Base-by-base conservation (phyloP, 2,113 vertebrate genomes). In the Boulengeromyrus knoepffleri region DNA sequence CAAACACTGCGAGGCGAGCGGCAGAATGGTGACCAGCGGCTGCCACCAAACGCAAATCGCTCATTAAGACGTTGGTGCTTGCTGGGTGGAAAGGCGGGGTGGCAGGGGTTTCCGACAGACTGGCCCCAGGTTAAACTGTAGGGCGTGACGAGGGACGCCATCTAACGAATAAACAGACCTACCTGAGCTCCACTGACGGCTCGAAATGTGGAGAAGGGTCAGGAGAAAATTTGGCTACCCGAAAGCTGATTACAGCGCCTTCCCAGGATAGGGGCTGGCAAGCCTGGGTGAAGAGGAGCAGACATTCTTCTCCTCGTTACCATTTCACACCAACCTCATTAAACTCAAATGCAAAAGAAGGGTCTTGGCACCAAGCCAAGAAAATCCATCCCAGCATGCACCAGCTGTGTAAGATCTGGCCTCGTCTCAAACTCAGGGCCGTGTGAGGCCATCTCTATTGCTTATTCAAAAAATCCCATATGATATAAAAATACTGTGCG, bases 361-460 rank as follows among this genome's bases (percentile, higher is more conserved):
- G 88, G 85, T 42, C 50, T 90, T 19, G 88, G 36, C 52, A 53
- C 80, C 92, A 92, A 94, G 92, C 92, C 91, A 93, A 93, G 88
- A 45, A 24, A 46, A 9, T 27, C 15, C 46, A 85, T 91, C 70
- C 90, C 91, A 93, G 62, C 89, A 89, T 90, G 92, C 92, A 93
- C 91, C 90, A 52, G 62, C 49, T 46, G 88, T 88, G 91, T 91
- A 89, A 90, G 70, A 36, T 66, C 39, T 90, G 85, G 84, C 90
- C 90, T 93, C 87, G 90, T 88, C 90, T 80, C 87, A 88, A 90
- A 89, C 70, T 70, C 42, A 46, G 36, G 10, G 8, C 36, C 15
- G 0, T 47, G 24, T 85, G 21, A 85, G 24, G 21, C 21, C 84
- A 27, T n/a, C 46, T n/a, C 84, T 47, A 24, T n/a, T 49, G 24